Base-by-base conservation (phyloP, 1,140 invertebrate species). In the Trypoxylus dichotomus region DNA sequence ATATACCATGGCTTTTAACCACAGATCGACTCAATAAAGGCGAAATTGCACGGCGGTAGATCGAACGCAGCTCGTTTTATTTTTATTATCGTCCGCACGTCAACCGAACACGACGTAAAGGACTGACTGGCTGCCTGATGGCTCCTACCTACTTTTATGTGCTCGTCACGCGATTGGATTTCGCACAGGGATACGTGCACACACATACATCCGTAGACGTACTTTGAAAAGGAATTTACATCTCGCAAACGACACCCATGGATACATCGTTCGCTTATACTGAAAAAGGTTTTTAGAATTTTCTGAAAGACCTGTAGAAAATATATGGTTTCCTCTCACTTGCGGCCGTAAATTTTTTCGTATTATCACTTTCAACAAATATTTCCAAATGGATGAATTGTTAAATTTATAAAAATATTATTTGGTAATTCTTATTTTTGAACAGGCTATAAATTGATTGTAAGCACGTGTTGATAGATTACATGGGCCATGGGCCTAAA, bases 1-100 rank as follows among this genome's bases (percentile, higher is more conserved):
- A 8, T 68, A 29, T n/a, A 8, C 19, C 24, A 68, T 68, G 27
- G 60, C 60, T 29, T 24, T 74, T 74, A 77, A 77, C 79, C 76
- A 74, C 76, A 79, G 79, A 79, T 77, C 76, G 76, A 77, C 79
- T 77, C 79, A 77, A 79, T 79, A 79, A 79, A 78, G 58, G 68
- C 32, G 71, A 75, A 79, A 79, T 79, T 68, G 78, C 72, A 77
- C 76, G 75, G 42, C 42, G n/a, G 74, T 24, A 71, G 58, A 75
- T 77, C 60, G 79, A 79, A 79, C 74, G 79, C 74, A 79, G 73
- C 77, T 75, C 76, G 74, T 60, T 77, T 79, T 79, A 79, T 75
- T 79, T 79, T 79, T 77, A 75, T 47, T 75, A 42, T 74, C 72
- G 72, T 68, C 60, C 60, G 60, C 60, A 68, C 60, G 60, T 68